Conservation (phyloP, 2,113 vertebrate species). For the Gopherus evgoodei region DNA sequence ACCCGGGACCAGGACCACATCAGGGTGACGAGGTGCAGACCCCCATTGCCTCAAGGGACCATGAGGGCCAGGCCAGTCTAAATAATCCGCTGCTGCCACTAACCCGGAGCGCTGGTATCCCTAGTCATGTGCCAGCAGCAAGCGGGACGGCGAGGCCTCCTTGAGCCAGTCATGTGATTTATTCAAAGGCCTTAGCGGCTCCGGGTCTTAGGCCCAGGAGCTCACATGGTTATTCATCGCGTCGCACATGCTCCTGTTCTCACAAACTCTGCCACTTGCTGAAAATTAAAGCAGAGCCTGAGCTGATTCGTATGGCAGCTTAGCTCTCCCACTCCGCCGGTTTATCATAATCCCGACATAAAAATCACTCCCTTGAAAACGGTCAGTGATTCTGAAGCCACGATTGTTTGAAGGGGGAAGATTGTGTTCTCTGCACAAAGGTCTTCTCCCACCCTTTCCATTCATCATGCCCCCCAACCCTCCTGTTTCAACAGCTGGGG, state of each 20-base stretch:
- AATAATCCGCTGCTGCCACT: neutral
- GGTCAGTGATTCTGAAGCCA: slow-evolving; percentile 4
- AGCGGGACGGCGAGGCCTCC: neutral
- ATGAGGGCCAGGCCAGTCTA: neutral
- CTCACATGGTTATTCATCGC: neutral
- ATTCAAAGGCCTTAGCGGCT: neutral
- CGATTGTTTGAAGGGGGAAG: slow-evolving; percentile 47
- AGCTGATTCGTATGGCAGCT: slow-evolving; percentile 33
- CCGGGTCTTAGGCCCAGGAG: rapidly evolving
- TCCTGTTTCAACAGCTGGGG: neutral
- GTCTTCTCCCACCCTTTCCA: neutral
- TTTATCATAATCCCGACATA: neutral
- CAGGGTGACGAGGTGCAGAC: neutral
- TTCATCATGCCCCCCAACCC: neutral
- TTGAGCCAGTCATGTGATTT: neutral
- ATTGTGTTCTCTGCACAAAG: slow-evolving; percentile 31
- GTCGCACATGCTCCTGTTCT: neutral
- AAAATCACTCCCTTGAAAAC: slow-evolving; percentile 12
- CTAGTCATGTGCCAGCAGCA: neutral
- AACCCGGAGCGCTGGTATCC: neutral
- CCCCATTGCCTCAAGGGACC: neutral
- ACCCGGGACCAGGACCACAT: neutral
- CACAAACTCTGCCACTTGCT: neutral
- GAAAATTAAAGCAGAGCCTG: slow-evolving; percentile 47
- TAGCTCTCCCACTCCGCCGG: slow-evolving; percentile 34